These are phyloP conservation scores for Sander vitreus DNA, from an alignment of 2,113 vertebrate species.

Conservation along the genomic window DNA sequence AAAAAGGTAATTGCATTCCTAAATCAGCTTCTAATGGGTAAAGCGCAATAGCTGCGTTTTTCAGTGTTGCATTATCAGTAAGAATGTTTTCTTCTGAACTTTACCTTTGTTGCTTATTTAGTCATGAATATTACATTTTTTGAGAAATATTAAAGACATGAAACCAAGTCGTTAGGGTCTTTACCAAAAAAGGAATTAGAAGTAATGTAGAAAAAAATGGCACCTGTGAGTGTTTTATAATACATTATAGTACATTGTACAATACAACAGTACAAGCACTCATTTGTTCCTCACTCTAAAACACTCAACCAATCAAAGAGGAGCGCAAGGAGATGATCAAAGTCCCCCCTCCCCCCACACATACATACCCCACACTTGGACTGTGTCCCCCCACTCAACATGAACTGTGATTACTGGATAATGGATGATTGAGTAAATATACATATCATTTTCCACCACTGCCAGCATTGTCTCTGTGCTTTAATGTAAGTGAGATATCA, in stretches of 20 bases:
- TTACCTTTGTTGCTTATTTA: not conserved
- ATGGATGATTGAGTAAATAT: not conserved
- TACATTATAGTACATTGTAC: not conserved
- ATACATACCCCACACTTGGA: too few species aligned
- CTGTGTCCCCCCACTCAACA: too few species aligned
- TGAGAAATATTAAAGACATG: not conserved
- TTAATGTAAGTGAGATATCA: conserved; percentile 8
- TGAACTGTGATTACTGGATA: too few species aligned
- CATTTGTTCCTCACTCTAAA: too few species aligned
- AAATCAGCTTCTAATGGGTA: not conserved
- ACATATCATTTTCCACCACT: not conserved
- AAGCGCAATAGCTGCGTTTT: not conserved
- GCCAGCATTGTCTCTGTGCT: not conserved
- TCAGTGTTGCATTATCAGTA: not conserved
- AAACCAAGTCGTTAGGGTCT: not conserved
- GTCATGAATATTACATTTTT: not conserved
- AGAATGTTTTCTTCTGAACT: not conserved
- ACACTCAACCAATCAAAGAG: too few species aligned
- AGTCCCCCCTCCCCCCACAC: too few species aligned
- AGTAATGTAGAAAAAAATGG: not conserved
- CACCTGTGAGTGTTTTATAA: not conserved
- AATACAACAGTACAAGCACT: too few species aligned
- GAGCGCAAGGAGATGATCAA: too few species aligned
- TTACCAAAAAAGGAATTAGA: not conserved
- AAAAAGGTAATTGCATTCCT: not conserved